Evolutionary conservation across 1,140 invertebrate genomes (phyloP).

Genomic region (Heliothis subflexa): DNA sequence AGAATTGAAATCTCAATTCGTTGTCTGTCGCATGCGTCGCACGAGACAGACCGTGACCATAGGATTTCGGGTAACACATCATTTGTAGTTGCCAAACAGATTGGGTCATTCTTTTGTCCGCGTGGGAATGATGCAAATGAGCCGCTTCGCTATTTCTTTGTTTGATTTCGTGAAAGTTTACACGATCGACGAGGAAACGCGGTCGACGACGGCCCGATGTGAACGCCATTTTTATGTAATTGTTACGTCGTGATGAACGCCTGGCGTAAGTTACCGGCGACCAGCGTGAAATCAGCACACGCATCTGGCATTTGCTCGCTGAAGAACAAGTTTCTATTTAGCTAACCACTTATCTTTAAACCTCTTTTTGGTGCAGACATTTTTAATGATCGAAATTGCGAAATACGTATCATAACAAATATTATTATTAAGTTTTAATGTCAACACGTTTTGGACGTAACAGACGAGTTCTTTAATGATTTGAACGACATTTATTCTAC

Average conservation of each 20-base stretch:
- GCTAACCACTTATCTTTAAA: background rate
- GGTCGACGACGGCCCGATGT: constrained; percentile 76
- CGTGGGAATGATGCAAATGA: constrained; percentile 86
- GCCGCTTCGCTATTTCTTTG: constrained; percentile 84
- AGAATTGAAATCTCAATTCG: constrained; percentile 42
- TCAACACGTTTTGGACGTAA: background rate
- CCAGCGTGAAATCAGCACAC: constrained; percentile 21
- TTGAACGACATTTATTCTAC: too few relatives aligned
- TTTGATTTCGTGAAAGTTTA: constrained; percentile 86
- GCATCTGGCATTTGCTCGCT: background rate
- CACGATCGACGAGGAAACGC: constrained; percentile 84
- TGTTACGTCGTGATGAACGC: constrained; percentile 75
- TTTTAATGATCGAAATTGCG: too few relatives aligned
- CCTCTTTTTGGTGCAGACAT: too few relatives aligned
- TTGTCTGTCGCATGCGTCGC: constrained; percentile 42
- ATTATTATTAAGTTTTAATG: too few relatives aligned
- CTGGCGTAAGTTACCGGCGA: constrained; percentile 57
- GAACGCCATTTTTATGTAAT: constrained; percentile 86
- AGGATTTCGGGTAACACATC: constrained; percentile 80
- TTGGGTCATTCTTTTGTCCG: constrained; percentile 84
- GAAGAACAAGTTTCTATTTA: background rate
- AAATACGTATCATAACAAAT: too few relatives aligned
- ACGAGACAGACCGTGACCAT: constrained; percentile 68
- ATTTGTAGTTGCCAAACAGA: constrained; percentile 79
- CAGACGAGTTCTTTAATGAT: background rate